phyloP scores from a whole-genome alignment of 1,140 invertebrate genomes.

The Calephelis virginiensis region DNA sequence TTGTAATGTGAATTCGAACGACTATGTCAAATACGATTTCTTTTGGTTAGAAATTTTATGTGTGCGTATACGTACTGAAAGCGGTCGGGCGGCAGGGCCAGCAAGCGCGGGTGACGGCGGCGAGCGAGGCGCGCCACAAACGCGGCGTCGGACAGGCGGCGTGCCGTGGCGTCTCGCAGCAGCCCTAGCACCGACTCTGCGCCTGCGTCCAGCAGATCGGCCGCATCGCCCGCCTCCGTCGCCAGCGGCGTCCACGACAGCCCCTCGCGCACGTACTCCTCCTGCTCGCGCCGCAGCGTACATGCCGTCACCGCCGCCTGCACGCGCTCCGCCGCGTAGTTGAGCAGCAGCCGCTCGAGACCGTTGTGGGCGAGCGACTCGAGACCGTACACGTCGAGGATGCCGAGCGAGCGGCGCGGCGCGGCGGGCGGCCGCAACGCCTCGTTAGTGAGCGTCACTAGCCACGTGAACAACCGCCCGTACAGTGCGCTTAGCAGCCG shows the following conservation, averaged over 20 bases:
- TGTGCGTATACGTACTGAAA: constrained; percentile 46
- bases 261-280: constrained; percentile 88
- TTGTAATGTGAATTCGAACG: no score
- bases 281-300: constrained; percentile 89
- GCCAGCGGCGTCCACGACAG: constrained; percentile 51
- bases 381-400: constrained; percentile 94
- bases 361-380: constrained; percentile 88
- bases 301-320: constrained; percentile 86
- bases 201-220: constrained; percentile 59
- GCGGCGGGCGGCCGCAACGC: constrained; percentile 61
- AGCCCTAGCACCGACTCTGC: constrained; percentile 55
- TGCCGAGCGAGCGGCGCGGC: constrained; percentile 81
- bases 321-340: constrained; percentile 94
- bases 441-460: constrained; percentile 86
- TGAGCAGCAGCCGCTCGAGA: constrained; percentile 92
- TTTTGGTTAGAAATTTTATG: background rate
- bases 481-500: constrained; percentile 85
- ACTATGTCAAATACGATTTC: no score
- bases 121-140: constrained; percentile 87
- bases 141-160: constrained; percentile 78
- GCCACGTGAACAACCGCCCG: constrained; percentile 87
- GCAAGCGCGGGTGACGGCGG: constrained; percentile 82
- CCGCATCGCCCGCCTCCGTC: constrained; percentile 46
- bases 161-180: constrained; percentile 38
- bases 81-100: constrained; percentile 66